These are phyloP conservation scores for Chalcosyrphus nemorum DNA, from an alignment of 2,888 invertebrate species.

Conservation along the genomic window DNA sequence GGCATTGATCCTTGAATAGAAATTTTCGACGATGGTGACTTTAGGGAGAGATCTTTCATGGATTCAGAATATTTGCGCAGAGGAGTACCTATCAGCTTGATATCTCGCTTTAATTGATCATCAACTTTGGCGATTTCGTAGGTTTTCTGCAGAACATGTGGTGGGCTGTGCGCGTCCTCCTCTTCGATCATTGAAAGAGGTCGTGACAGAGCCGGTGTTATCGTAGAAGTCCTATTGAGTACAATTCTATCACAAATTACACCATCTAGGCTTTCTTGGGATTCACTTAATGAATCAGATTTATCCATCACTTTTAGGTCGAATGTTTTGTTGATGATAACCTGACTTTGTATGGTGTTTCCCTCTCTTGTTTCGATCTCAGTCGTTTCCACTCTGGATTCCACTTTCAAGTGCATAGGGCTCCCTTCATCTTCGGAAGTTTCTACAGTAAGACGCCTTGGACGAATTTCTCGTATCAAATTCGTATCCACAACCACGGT, in stretches of 20 bases:
- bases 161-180: slow-evolving; percentile 76
- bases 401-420: slow-evolving; percentile 11
- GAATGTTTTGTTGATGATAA: slow-evolving; percentile 78
- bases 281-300: slow-evolving; percentile 75
- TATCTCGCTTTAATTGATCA: slow-evolving; percentile 78
- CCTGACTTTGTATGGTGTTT: neutral
- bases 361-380: slow-evolving; percentile 1
- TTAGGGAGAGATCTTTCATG: slow-evolving; percentile 79
- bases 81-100: slow-evolving; percentile 79
- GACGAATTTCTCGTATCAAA: slow-evolving; percentile 74
- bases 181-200: slow-evolving; percentile 79
- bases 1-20: slow-evolving; percentile 81
- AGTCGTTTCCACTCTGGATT: neutral
- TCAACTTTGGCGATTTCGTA: slow-evolving; percentile 45
- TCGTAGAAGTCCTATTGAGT: slow-evolving; percentile 78
- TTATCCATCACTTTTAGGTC: slow-evolving; percentile 76
- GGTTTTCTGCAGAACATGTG: slow-evolving; percentile 45
- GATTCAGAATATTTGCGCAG: slow-evolving; percentile 80
- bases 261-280: slow-evolving; percentile 73
- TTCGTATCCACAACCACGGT: slow-evolving; percentile 12
- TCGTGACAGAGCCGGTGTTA: slow-evolving; percentile 75
- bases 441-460: slow-evolving; percentile 76
- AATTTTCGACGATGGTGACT: slow-evolving; percentile 76
- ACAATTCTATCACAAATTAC: slow-evolving; percentile 36
- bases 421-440: slow-evolving; percentile 63